Evolutionary conservation across 2,797 vertebrate species (phyloP), one percentile per base, ranked within the genome.

Genomic region (Falco biarmicus): DNA sequence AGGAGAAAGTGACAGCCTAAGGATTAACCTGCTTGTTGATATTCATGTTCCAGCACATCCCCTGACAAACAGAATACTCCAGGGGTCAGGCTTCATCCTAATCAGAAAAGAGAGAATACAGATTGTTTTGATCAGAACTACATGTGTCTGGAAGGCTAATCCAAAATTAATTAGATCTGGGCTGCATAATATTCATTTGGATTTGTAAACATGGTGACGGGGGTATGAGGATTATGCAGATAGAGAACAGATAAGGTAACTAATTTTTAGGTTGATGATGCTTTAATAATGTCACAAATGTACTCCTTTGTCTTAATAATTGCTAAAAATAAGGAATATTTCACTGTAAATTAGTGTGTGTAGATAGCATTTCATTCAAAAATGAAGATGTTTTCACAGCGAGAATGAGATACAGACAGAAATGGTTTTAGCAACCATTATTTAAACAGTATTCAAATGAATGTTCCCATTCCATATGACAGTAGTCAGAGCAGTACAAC

Each of bases 141-240:
- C 90, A 89, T 94, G 66, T 92, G 94, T 90, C 94, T 96, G 80
- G 79, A 90, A 98, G 91, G 56, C 95, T 98, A 98, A 96, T 98
- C 93, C 83, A 93, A 97, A 97, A 97, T 97, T 96, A 98, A 97
- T 98, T 98, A 97, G 94, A 96, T 97, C 87, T 94, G 91, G 92
- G 89, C 90, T 87, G 61, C 87, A 87, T 84, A 96, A 81, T 89
- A 95, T 97, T 98, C 87, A 94, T 96, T 97, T 97, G 94, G 88
- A 95, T 97, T 97, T 94, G 91, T 97, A 97, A 97, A 94, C 95
- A 95, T 68, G 93, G 94, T 93, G 96, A 95, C 16, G 8, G 61
- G 90, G 68, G 71, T 85, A 94, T 54, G 69, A 93, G 96, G 92
- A 96, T 97, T 97, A 96, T 92, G 84, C 94, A 97, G 96, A 96